Conservation (phyloP, 2,113 vertebrate genomes). For the Serilophus lunatus region DNA sequence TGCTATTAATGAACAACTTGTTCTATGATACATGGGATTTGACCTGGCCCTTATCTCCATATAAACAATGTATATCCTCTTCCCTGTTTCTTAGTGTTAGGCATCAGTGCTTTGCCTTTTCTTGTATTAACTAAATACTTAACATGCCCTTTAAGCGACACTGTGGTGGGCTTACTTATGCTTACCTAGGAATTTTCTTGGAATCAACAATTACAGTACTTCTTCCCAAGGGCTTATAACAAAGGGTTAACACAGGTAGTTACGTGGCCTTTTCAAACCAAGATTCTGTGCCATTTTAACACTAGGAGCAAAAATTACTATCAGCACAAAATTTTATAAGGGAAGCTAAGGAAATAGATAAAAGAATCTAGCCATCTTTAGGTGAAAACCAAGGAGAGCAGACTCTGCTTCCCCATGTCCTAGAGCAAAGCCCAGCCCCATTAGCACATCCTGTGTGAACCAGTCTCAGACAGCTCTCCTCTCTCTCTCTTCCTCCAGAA, state of each 20-base stretch:
- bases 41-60: neutral
- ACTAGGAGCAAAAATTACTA: neutral
- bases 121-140: neutral
- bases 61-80: neutral
- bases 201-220: neutral
- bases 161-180: neutral
- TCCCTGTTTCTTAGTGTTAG: neutral
- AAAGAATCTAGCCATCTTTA: neutral
- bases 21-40: neutral
- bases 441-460: neutral
- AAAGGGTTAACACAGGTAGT: neutral
- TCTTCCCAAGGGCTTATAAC: neutral
- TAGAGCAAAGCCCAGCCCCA: neutral
- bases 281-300: neutral
- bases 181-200: neutral
- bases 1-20: neutral
- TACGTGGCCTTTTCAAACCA: neutral
- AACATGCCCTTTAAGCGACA: fast-evolving
- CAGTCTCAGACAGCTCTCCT: neutral
- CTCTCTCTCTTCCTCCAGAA: neutral
- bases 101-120: neutral
- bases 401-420: neutral
- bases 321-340: neutral
- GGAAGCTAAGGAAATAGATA: neutral
- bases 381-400: neutral